Base-by-base conservation (phyloP, 2,113 vertebrate species). In the Tinamus guttatus region DNA sequence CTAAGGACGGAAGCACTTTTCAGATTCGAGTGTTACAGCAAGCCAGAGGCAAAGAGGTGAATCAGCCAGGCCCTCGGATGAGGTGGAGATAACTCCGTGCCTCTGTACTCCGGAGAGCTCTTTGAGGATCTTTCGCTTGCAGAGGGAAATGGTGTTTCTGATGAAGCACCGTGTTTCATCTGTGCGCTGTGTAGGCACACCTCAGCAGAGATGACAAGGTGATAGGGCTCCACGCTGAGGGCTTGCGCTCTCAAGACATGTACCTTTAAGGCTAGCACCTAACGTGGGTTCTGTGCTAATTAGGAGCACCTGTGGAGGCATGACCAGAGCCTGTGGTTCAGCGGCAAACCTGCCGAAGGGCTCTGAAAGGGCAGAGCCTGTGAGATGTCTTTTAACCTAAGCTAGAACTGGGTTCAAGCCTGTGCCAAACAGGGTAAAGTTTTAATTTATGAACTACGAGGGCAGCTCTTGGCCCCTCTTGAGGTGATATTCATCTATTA, bases 141-240 rank as follows among this genome's bases (percentile, higher is more conserved):
- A 85, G 89, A 89, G 94, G 93, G 88, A 92, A 97, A 83, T 67
- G 18, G 83, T 87, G 95, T 70, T 85, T 97, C 87, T 95, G 90
- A 96, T 97, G 85, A 97, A 97, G 96, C 84, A 40, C 88, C 94
- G 83, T 92, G 27, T 95, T 96, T 98, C 94, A 97, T 98, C 93
- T 94, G 81, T 71, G 84, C 81, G 96, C 85, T 97, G 78, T 94
- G 78, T 90, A 89, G 96, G 95, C 88, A 81, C 67, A 96, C 60
- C 77, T 93, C 76, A 73, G 96, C 85, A 94, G 95, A 96, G 97
- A 97, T 93, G 96, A 74, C 5, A 7, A 82, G 43, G 18, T 65
- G 95, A 93, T 92, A 94, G 5, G 59, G 93, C 95, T 90, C 74
- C 54, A 81, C 84, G 97, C 94, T 92, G 96, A 97, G 94, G 75